Evolutionary conservation across 2,888 invertebrate genomes (phyloP).

Genomic region (Dynastes maya): DNA sequence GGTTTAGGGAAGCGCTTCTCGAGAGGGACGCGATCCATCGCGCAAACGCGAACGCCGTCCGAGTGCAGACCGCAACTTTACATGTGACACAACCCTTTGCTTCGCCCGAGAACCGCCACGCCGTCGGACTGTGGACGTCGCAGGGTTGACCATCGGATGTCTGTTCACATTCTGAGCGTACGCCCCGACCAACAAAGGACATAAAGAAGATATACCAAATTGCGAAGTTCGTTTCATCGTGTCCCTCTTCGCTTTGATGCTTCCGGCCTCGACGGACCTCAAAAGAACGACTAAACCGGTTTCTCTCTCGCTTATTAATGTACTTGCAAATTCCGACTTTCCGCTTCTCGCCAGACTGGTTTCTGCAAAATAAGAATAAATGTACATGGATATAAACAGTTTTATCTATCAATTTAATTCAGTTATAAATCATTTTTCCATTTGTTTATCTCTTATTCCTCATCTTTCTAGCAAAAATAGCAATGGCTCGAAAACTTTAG

Average conservation of each 20-base stretch:
- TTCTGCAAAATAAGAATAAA: constrained; percentile 16
- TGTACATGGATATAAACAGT: background rate
- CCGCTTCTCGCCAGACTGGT: background rate
- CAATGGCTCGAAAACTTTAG: too few relatives aligned
- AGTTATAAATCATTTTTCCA: background rate
- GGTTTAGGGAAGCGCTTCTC: constrained; percentile 48
- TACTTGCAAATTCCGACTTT: constrained; percentile 8
- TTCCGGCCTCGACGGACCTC: constrained; percentile 55
- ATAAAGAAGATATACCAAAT: constrained; percentile 63
- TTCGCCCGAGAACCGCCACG: constrained; percentile 51
- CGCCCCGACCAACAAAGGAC: constrained; percentile 59
- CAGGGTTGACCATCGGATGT: constrained; percentile 33
- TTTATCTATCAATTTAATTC: background rate
- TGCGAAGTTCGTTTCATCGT: constrained; percentile 60
- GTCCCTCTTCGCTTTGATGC: constrained; percentile 50
- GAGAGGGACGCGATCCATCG: constrained; percentile 2
- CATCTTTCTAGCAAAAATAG: too few relatives aligned
- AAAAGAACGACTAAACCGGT: constrained; percentile 53
- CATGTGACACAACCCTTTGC: constrained; percentile 63
- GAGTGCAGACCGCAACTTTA: constrained; percentile 61
- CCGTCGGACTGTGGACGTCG: constrained; percentile 56
- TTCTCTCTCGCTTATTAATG: constrained; percentile 12
- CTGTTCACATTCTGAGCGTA: constrained; percentile 60
- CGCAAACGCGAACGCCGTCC: constrained; percentile 55
- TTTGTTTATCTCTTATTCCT: background rate